Percentiles rank a stretch among this genome's conserved stretches.
These are phyloP conservation scores for Saguinus midas DNA, from an alignment of 2,113 vertebrate genomes.

Conservation along the genomic window DNA sequence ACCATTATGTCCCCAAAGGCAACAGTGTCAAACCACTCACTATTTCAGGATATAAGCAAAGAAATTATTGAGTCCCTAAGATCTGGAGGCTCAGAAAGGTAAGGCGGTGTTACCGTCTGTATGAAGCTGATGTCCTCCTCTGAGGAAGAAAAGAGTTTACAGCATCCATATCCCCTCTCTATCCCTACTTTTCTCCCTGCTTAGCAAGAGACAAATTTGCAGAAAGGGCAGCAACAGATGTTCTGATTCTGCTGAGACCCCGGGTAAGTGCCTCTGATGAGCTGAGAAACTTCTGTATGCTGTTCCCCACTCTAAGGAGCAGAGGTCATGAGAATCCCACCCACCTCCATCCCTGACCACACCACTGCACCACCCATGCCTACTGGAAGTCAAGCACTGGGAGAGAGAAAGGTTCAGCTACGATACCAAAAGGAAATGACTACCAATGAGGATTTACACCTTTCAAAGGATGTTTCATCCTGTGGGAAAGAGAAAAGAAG, in stretches of 20 bases:
- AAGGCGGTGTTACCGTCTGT: no score
- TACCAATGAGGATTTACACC: background rate
- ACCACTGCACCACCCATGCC: accelerated
- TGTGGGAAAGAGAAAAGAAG: background rate
- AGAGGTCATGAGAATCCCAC: background rate
- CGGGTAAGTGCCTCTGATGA: background rate
- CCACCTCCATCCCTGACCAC: background rate
- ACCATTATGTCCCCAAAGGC: background rate
- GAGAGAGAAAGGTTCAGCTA: background rate
- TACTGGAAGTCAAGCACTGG: accelerated
- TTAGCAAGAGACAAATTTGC: background rate
- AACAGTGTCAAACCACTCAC: background rate
- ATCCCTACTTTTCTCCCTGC: no score
- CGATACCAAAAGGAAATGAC: background rate
- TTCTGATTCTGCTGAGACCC: background rate
- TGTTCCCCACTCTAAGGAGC: background rate
- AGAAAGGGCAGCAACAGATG: background rate
- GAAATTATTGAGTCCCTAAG: background rate
- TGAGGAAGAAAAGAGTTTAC: background rate
- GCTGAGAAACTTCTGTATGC: background rate
- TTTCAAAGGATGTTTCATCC: background rate
- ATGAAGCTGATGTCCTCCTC: no score
- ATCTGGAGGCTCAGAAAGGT: background rate
- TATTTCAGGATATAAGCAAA: background rate
- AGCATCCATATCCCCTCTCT: background rate